A percentile compares a stretch with the other conserved stretches of the same genome.
Conservation (phyloP, 2,797 vertebrate genomes). For the Sebastes oblongus region DNA sequence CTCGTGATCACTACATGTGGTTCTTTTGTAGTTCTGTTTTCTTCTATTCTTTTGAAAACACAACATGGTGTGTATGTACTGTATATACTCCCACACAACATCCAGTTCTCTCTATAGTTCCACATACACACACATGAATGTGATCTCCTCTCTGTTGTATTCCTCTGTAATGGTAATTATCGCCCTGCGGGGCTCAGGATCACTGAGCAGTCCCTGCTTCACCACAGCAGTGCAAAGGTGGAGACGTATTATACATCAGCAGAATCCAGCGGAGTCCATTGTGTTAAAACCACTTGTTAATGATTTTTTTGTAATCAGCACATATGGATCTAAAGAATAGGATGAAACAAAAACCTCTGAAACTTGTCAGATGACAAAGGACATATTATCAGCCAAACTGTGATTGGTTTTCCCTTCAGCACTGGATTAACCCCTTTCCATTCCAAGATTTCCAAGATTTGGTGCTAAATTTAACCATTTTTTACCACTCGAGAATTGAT, state of each 20-base stretch:
- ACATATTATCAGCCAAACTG: neutral
- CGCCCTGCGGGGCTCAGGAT: conserved; percentile 16
- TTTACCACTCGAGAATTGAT: too few relatives aligned
- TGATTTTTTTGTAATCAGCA: conserved; percentile 13
- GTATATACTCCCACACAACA: conserved; percentile 1
- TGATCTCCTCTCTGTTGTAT: conserved; percentile 22
- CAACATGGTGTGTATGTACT: neutral
- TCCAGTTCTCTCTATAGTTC: neutral
- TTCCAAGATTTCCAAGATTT: too few relatives aligned
- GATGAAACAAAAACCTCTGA: neutral
- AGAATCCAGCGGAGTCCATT: neutral
- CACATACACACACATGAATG: neutral
- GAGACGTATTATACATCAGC: neutral
- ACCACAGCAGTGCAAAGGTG: conserved; percentile 15
- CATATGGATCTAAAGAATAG: neutral
- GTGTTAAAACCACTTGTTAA: neutral
- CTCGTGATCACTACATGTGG: neutral
- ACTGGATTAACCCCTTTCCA: too few relatives aligned
- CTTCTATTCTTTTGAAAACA: neutral
- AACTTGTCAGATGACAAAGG: neutral
- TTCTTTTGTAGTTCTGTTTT: conserved; percentile 7
- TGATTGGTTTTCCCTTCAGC: neutral
- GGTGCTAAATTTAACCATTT: too few relatives aligned
- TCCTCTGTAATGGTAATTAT: conserved; percentile 51
- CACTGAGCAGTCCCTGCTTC: conserved; percentile 3